Percentiles rank a stretch among this genome's conserved stretches.
Evolutionary conservation across 2,113 vertebrate species (phyloP).

Genomic region (Trogon surrucura): DNA sequence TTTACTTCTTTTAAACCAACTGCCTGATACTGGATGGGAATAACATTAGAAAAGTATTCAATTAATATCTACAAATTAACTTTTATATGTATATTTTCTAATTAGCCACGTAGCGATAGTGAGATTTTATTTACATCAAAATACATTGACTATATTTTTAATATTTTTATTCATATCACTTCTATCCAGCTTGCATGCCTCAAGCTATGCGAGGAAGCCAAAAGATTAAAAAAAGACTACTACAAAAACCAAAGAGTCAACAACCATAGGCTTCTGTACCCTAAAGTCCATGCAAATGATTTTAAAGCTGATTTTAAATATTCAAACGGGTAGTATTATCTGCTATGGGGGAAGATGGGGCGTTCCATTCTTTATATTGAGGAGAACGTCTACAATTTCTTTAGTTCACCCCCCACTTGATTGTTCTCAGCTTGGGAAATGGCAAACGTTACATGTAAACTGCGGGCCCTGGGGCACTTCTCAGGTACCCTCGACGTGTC

Average conservation of each 20-base stretch:
- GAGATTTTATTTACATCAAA: conserved; percentile 48
- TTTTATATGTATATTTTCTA: conserved; percentile 22
- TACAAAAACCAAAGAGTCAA: not conserved
- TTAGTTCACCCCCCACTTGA: fast-evolving
- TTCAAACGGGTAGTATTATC: not conserved
- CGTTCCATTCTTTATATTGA: not conserved
- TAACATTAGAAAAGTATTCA: conserved; percentile 25
- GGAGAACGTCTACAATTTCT: not conserved
- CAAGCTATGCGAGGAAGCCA: not conserved
- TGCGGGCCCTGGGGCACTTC: not conserved
- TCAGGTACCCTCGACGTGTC: too few species aligned
- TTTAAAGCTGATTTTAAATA: not conserved
- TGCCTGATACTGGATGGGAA: conserved; percentile 26
- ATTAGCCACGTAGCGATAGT: not conserved
- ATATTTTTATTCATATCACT: not conserved
- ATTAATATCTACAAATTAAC: conserved; percentile 36
- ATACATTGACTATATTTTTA: conserved; percentile 20
- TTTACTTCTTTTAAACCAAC: conserved; percentile 27
- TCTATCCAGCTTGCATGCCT: conserved; percentile 30
- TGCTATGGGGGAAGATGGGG: not conserved
- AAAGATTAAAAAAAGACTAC: not conserved
- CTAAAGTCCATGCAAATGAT: not conserved
- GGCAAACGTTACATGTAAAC: not conserved
- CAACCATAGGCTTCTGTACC: not conserved
- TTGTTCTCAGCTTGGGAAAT: not conserved